Percentiles rank a stretch among this genome's conserved stretches.
These are phyloP conservation scores for Agonopterix alstromeriana DNA, from an alignment of 2,888 invertebrate genomes.

Conservation along the genomic window DNA sequence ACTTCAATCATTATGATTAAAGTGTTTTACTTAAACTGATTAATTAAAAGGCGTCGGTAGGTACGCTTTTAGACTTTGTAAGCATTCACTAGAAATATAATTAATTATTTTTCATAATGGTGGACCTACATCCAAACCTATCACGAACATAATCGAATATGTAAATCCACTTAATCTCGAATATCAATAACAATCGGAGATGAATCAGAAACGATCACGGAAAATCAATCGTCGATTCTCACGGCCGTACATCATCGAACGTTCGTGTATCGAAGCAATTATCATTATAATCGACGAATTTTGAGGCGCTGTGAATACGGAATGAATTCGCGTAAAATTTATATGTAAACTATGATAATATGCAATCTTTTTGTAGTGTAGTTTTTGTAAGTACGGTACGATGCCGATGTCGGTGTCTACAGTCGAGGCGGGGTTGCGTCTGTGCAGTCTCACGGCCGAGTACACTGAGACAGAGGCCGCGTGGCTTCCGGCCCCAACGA, in stretches of 20 bases:
- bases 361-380: slow-evolving; percentile 53
- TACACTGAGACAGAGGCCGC: slow-evolving; percentile 71
- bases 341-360: slow-evolving; percentile 76
- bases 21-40: neutral
- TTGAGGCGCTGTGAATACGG: slow-evolving; percentile 62
- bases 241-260: slow-evolving; percentile 69
- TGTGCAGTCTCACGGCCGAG: slow-evolving; percentile 69
- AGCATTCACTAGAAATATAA: neutral
- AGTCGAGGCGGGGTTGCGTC: slow-evolving; percentile 39
- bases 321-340: slow-evolving; percentile 75
- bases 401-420: slow-evolving; percentile 19
- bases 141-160: slow-evolving; percentile 34
- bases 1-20: too few relatives aligned
- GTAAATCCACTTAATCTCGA: slow-evolving; percentile 33
- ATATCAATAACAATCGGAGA: slow-evolving; percentile 44
- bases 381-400: slow-evolving; percentile 43
- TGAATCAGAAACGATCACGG: slow-evolving; percentile 51
- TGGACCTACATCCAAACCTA: slow-evolving; percentile 1
- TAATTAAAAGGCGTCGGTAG: slow-evolving; percentile 6
- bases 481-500: slow-evolving; percentile 68
- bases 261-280: slow-evolving; percentile 68
- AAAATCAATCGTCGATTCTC: slow-evolving; percentile 70
- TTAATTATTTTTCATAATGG: neutral
- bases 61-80: neutral
- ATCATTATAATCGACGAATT: slow-evolving; percentile 70